These are phyloP conservation scores for Octonoba sinensis DNA, from an alignment of 2,888 invertebrate species.

Conservation along the genomic window DNA sequence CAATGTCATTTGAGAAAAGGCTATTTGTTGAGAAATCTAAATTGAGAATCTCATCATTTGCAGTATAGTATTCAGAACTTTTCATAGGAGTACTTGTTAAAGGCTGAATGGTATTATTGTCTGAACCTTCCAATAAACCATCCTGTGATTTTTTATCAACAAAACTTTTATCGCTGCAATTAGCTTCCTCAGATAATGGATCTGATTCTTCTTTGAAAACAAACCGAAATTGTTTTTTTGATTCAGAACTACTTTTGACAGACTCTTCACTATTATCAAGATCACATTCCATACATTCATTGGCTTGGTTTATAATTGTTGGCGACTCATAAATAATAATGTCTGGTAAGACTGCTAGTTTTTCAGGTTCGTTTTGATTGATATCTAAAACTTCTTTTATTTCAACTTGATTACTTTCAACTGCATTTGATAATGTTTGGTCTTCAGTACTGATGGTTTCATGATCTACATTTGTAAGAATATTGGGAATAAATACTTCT, in stretches of 20 bases:
- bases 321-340: constrained; percentile 45
- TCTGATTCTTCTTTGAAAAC: constrained; percentile 28
- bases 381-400: too few relatives aligned
- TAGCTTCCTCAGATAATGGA: not conserved
- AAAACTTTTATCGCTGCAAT: constrained; percentile 5
- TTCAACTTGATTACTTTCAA: too few relatives aligned
- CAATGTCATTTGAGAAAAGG: not conserved
- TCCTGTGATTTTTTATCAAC: not conserved
- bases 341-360: constrained; percentile 20
- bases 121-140: not conserved
- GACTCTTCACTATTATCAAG: not conserved
- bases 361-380: not conserved
- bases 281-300: constrained; percentile 3
- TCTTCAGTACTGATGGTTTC: too few relatives aligned
- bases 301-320: constrained; percentile 9
- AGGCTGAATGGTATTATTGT: not conserved
- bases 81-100: constrained; percentile 44
- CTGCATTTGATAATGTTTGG: too few relatives aligned
- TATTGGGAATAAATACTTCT: not conserved
- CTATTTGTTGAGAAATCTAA: not conserved
- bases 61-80: not conserved
- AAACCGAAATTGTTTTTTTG: constrained; percentile 28
- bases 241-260: not conserved
- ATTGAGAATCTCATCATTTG: too few relatives aligned
- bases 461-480: too few relatives aligned